These are phyloP conservation scores for Pherbina coryleti DNA, from an alignment of 2,888 invertebrate species.

Conservation along the genomic window DNA sequence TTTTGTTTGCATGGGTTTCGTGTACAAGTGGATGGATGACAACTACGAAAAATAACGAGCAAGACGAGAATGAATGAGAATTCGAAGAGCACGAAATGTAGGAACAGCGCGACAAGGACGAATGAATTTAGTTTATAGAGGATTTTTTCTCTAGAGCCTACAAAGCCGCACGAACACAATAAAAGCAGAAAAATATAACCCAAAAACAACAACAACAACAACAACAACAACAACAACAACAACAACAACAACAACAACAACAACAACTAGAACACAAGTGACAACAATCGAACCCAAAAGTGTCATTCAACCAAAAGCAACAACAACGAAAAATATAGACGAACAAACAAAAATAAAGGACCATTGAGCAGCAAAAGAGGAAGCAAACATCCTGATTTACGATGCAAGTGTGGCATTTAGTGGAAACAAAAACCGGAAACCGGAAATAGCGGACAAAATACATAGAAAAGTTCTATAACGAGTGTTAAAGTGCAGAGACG, in stretches of 20 bases:
- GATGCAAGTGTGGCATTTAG: conserved; percentile 30
- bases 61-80: neutral
- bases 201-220: neutral
- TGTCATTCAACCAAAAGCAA: conserved; percentile 18
- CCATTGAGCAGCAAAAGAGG: neutral
- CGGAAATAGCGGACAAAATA: conserved; percentile 33
- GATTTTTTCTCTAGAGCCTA: conserved; percentile 1
- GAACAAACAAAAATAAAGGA: neutral
- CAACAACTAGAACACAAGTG: conserved; percentile 12
- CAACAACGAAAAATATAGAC: neutral
- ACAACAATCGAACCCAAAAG: conserved; percentile 26
- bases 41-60: neutral
- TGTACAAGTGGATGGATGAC: conserved; percentile 9
- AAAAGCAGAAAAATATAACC: neutral
- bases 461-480: conserved; percentile 16
- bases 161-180: neutral
- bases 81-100: neutral
- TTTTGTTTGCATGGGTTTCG: conserved; percentile 22
- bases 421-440: conserved; percentile 33
- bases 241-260: conserved; percentile 3
- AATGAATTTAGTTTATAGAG: conserved; percentile 10
- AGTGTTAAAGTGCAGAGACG: neutral
- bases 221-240: conserved; percentile 19
- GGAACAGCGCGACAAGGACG: neutral
- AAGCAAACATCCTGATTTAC: conserved; percentile 23